Evolutionary conservation across 2,888 invertebrate species (phyloP), one percentile per base, ranked within the genome.

Genomic region (Oeneis ivallda): DNA sequence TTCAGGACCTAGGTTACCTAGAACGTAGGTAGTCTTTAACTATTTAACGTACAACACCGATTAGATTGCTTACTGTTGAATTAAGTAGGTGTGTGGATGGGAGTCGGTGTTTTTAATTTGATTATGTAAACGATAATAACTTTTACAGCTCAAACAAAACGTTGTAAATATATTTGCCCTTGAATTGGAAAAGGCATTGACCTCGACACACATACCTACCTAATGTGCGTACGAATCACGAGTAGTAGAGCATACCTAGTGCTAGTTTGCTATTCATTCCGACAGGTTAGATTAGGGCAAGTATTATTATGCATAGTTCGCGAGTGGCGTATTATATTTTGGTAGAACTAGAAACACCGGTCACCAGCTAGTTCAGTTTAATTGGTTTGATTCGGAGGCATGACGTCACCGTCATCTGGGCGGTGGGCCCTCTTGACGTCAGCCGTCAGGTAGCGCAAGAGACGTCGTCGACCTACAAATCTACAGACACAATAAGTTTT

Each of bases 401-500:
- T 90, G 90, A 90, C 90, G 90, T 90, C 90, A 91, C 77, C 72
- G 67, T 78, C 77, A 84, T 82, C 85, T 84, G 87, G 85, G 84
- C 84, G 82, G 84, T 84, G 87, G 86, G 84, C 84, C 89, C 89
- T 87, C 81, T 10, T 81, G 58, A 58, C 39, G 82, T 84, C 83
- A 82, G 82, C 88, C 85, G 87, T 89, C 87, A 88, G 84, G 80
- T 85, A 87, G 64, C 66, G 68, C 68, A 64, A 64, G 64, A 75
- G 75, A 66, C 75, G 75, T 63, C 75, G 84, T 83, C 88, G 90
- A 91, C 91, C 91, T 86, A 91, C 87, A 91, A 90, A 90, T 89
- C 89, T 91, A 91, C 89, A 91, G 89, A 89, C 91, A 91, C 89
- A 90, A 89, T 89, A 87, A 89, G 87, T 86, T 37, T 37, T 89